A percentile compares a stretch with the other conserved stretches of the same genome.
These are phyloP conservation scores for Arbacia lixula DNA, from an alignment of 53 echinoderm and acorn worm genomes.

Conservation along the genomic window DNA sequence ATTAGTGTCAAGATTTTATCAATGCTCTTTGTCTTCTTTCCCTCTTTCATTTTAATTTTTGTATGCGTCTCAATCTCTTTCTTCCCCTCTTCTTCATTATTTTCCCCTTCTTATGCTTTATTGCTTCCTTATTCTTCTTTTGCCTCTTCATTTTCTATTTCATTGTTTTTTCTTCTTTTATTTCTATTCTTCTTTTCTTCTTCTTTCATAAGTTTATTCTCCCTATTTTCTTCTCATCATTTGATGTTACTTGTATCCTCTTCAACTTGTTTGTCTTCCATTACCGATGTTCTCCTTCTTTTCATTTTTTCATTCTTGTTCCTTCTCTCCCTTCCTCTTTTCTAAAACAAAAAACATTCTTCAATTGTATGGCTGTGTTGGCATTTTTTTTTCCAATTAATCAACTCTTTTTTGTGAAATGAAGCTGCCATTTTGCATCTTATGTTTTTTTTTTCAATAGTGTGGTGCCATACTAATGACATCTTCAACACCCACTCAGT, in stretches of 20 bases:
- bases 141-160: background rate
- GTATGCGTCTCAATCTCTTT: no score
- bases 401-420: no score
- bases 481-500: no score
- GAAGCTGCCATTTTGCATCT: no score
- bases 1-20: no score
- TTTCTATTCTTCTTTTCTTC: background rate
- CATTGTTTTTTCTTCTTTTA: background rate
- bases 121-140: background rate
- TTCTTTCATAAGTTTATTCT: background rate
- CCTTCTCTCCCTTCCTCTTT: background rate
- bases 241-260: background rate
- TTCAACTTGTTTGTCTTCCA: no score
- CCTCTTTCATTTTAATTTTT: no score
- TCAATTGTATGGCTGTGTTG: no score
- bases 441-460: no score
- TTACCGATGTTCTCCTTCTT: background rate
- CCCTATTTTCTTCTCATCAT: background rate
- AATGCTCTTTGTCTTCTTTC: no score
- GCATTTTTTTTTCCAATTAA: no score
- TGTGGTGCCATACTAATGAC: no score
- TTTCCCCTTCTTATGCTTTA: background rate
- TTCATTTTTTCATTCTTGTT: background rate
- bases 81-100: background rate
- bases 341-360: background rate